These are phyloP conservation scores for Drosophila diplacantha DNA, from an alignment of 2,888 invertebrate genomes.

Conservation along the genomic window DNA sequence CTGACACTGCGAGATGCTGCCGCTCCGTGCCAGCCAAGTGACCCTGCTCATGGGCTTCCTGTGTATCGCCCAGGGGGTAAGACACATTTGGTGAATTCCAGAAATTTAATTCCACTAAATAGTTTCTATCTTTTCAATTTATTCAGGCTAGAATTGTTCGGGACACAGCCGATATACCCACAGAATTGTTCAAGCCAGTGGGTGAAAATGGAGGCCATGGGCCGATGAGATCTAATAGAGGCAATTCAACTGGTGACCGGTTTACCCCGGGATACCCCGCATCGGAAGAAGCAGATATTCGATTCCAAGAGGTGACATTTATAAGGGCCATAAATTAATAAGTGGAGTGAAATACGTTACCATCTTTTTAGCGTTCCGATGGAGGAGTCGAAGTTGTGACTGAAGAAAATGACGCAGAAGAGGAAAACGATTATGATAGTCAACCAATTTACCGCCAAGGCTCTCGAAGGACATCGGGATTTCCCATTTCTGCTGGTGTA, in stretches of 20 bases:
- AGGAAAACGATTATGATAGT: background rate
- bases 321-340: background rate
- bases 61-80: constrained; percentile 38
- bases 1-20: constrained; percentile 33
- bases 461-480: background rate
- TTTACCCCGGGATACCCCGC: background rate
- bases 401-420: background rate
- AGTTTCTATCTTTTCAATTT: background rate
- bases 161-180: constrained; percentile 50
- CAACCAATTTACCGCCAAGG: constrained; percentile 1
- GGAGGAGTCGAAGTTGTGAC: constrained; percentile 13
- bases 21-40: background rate
- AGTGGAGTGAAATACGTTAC: too few relatives aligned
- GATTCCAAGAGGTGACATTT: constrained; percentile 3
- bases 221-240: background rate
- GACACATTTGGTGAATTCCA: background rate
- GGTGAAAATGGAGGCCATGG: background rate
- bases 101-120: background rate
- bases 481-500: too few relatives aligned
- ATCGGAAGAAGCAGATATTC: too few relatives aligned
- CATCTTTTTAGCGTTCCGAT: background rate
- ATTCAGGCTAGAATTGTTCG: constrained; percentile 34
- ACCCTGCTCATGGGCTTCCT: constrained; percentile 25
- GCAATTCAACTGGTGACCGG: background rate
- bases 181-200: constrained; percentile 50